Base-by-base conservation (phyloP, 1,140 invertebrate species). In the Brachionus koreanus region DNA sequence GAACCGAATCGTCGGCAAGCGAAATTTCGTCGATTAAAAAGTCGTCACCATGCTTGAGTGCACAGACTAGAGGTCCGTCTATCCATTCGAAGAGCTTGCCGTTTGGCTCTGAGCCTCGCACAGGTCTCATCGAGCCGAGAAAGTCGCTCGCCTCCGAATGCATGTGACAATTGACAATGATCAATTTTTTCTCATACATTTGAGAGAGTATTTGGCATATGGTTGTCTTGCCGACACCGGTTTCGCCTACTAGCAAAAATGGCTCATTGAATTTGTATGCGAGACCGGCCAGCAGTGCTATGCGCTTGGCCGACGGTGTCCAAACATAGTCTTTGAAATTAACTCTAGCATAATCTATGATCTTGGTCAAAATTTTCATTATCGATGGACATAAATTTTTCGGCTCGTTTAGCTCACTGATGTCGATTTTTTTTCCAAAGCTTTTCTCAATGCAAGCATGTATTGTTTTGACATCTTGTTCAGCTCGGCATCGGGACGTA, bases 1-100 rank as follows among this genome's bases (percentile, higher is more conserved):
- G 89, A 6, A 99, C 98, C 84, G 97, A 98, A 85, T 99, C 98
- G 87, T 99, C 97, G 0, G 98, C 97, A 46, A 99, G 89, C 3
- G 98, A 99, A 84, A 99, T 99, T 92, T 99, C 98, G 90, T 99
- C 98, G 0, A 97, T 94, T 33, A 99, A 89, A 86, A 99, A 97
- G 83, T 96, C 90, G 72, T 91, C 90, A 0, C 97, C 97, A 16
- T 91, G 89, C 84, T 91, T 90, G 96, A 99, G 98, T 0, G 97
- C 92, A 76, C 92, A 89, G 67, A 99, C 93, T 16, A 99, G 89
- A 5, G 96, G 96, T 13, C 98, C 98, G 88, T 99, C 96, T 0
- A 94, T 91, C 98, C 98, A 99, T 87, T 98, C 96, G 89, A 99
- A 99, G 1, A 98, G 88, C 87, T 91, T 91, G 74, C 88, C 84